phyloP scores from a whole-genome alignment of 1,140 invertebrate species.

The Mactra quadrangularis region DNA sequence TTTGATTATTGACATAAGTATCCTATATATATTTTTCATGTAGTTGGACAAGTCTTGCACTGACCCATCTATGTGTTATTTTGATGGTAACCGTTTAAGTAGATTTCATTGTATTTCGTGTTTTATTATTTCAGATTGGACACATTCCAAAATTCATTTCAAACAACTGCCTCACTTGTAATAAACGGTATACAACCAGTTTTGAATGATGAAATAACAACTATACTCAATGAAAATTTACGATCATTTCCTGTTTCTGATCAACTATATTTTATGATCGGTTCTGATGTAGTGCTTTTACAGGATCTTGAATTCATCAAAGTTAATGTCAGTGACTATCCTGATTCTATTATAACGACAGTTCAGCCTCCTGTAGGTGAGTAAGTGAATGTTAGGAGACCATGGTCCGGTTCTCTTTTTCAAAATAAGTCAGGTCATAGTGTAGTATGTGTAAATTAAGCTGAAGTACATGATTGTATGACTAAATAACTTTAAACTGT shows the following conservation, averaged over 20 bases:
- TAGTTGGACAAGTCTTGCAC: too few relatives aligned
- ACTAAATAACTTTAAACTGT: too few relatives aligned
- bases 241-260: not conserved
- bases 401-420: not conserved
- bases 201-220: not conserved
- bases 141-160: not conserved
- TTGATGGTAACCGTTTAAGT: too few relatives aligned
- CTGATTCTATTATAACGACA: not conserved
- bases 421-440: too few relatives aligned
- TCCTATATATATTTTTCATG: too few relatives aligned
- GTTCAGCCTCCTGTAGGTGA: conserved; percentile 9
- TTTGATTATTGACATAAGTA: too few relatives aligned
- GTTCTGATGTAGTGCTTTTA: conserved; percentile 1
- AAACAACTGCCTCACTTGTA: conserved; percentile 5
- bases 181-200: conserved; percentile 10
- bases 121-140: too few relatives aligned
- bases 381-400: not conserved
- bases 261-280: not conserved
- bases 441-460: too few relatives aligned
- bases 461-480: too few relatives aligned
- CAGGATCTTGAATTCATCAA: not conserved
- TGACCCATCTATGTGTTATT: too few relatives aligned
- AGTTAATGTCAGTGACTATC: conserved; percentile 28
- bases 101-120: too few relatives aligned
- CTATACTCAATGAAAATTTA: not conserved